Percentiles rank a stretch among this genome's conserved stretches.
phyloP scores from a whole-genome alignment of 2,888 invertebrate species.

The Didymodactylos carnosus region DNA sequence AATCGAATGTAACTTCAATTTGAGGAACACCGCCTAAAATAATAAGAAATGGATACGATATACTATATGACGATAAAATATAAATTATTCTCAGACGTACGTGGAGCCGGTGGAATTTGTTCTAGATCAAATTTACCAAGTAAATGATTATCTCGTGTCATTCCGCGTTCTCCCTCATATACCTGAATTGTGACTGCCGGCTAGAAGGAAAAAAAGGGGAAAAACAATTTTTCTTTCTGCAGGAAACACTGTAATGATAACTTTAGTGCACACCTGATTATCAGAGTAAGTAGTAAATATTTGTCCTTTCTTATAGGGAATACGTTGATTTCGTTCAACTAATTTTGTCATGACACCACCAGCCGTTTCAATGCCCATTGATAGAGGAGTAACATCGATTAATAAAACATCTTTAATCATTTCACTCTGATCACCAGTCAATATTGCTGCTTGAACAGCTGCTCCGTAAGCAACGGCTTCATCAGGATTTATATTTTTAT shows the following conservation, averaged over 20 bases:
- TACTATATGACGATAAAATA: no score
- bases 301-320: constrained; percentile 15
- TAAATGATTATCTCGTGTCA: constrained; percentile 13
- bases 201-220: background rate
- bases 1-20: constrained; percentile 39
- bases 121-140: constrained; percentile 12
- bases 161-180: constrained; percentile 6
- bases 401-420: constrained; percentile 16
- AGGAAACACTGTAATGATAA: constrained; percentile 4
- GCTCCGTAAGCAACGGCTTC: constrained; percentile 93
- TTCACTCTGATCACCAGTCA: constrained; percentile 19
- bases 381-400: constrained; percentile 16
- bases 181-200: background rate
- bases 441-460: constrained; percentile 48
- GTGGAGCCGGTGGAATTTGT: constrained; percentile 12
- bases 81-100: no score
- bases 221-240: background rate
- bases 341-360: constrained; percentile 16
- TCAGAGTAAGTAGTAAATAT: constrained; percentile 16
- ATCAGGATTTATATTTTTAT: constrained; percentile 57
- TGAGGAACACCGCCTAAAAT: constrained; percentile 63
- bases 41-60: no score
- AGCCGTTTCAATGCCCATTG: constrained; percentile 16
- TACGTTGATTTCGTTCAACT: constrained; percentile 16
- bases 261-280: constrained; percentile 16